Evolutionary conservation across 2,888 invertebrate species (phyloP).

Genomic region (Hemithea aestivaria): DNA sequence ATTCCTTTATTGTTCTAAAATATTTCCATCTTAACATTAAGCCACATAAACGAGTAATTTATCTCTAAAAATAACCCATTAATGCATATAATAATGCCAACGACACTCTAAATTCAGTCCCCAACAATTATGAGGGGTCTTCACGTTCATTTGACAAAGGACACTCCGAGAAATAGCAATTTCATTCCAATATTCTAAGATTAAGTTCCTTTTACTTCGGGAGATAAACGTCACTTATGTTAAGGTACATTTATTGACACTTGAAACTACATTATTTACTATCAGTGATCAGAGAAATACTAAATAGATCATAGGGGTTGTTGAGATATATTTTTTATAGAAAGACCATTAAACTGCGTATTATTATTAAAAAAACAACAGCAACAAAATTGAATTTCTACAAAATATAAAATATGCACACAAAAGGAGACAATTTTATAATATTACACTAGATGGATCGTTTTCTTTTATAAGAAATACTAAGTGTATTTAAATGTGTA

Average conservation of each 20-base stretch:
- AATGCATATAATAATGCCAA: conserved; percentile 49
- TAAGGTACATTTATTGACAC: conserved; percentile 2
- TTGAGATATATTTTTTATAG: too few relatives aligned
- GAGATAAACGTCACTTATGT: conserved; percentile 18
- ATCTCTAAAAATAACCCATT: conserved; percentile 46
- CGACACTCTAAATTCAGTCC: conserved; percentile 40
- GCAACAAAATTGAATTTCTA: too few relatives aligned
- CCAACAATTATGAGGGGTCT: conserved; percentile 55
- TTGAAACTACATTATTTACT: too few relatives aligned
- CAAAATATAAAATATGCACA: too few relatives aligned
- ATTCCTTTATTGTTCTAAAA: conserved; percentile 17
- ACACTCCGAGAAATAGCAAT: conserved; percentile 23
- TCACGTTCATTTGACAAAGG: conserved; percentile 61
- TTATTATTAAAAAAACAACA: too few relatives aligned
- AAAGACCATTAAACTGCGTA: too few relatives aligned
- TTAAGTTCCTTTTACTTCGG: conserved; percentile 19
- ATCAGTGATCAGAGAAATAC: too few relatives aligned
- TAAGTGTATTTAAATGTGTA: too few relatives aligned
- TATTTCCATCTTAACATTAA: conserved; percentile 19
- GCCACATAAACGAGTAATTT: conserved; percentile 31
- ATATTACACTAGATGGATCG: too few relatives aligned
- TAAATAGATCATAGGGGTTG: too few relatives aligned
- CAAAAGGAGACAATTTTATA: too few relatives aligned
- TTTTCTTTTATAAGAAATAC: too few relatives aligned
- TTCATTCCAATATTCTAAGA: conserved; percentile 21